Evolutionary conservation across 2,797 vertebrate species (phyloP).

Genomic region (Rhynchotus rufescens): DNA sequence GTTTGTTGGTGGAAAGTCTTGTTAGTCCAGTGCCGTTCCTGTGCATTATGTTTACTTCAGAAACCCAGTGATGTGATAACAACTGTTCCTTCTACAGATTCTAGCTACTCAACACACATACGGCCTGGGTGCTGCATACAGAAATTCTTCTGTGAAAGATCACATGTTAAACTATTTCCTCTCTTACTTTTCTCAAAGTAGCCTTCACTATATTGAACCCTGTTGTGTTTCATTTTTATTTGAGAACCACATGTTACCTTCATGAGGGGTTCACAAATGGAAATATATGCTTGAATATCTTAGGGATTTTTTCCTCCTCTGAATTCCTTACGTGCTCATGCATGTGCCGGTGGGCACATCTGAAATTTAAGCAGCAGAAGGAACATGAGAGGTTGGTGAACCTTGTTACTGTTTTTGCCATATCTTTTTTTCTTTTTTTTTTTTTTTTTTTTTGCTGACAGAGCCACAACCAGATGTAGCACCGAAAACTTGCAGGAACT

Average conservation of each 20-base stretch:
- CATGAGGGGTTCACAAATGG: not conserved
- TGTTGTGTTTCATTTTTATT: not conserved
- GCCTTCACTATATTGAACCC: not conserved
- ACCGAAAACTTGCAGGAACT: not conserved
- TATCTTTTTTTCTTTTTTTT: not conserved
- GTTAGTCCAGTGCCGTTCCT: not conserved
- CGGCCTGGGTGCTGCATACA: not conserved
- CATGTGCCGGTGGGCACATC: not conserved
- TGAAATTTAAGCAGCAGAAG: not conserved
- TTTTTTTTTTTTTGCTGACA: not conserved
- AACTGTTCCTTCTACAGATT: not conserved
- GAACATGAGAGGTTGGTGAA: not conserved
- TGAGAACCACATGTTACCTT: not conserved
- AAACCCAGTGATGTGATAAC: not conserved
- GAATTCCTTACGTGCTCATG: not conserved
- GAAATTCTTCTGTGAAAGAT: not conserved
- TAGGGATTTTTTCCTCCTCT: not conserved
- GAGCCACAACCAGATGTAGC: not conserved
- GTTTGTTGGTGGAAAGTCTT: not conserved
- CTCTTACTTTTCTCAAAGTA: not conserved
- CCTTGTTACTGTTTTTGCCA: rapidly evolving
- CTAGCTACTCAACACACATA: not conserved
- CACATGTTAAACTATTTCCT: not conserved
- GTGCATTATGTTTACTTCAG: not conserved
- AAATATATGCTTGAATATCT: not conserved